Evolutionary conservation across 2,888 invertebrate species (phyloP), one percentile per base, ranked within the genome.

Genomic region (Gonocerus acuteangulatus): DNA sequence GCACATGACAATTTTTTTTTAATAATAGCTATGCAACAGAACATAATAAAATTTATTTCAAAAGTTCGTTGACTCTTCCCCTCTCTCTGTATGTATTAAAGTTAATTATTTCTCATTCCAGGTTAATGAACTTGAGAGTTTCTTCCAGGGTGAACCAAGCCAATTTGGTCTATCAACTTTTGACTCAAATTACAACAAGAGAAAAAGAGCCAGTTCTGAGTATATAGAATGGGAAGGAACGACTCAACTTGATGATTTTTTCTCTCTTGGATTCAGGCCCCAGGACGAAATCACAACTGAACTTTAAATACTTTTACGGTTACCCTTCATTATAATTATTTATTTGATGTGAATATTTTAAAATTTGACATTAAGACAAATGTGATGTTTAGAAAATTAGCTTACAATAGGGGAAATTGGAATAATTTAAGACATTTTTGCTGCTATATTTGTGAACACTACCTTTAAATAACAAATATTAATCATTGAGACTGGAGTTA

Each of bases 271-370:
- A 62, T 87, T 88, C 74, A 80, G 90, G 70, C 90, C 90, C 51
- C 90, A 90, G 76, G 90, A 90, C 75, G 89, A 90, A 77, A 86
- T 89, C 69, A 89, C 89, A 71, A 89, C 89, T 70, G 89, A 89
- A 42, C 64, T 66, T 16, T 66, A 64, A 59, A 16, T 54, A 22
- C 13, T 39, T n/a, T 39, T 39, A 39, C 22, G 22, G 54, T 54
- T 54, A 54, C 54, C 54, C 42, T 16, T 34, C 36, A 21, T 36
- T 36, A 21, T 36, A 18, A 18, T 51, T 34, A 51, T 21, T 54
- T 54, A 54, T 42, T 54, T 54, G 15, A 39, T 13, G 11, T 42
- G 19, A 13, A 39, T 13, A 39, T 18, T 34, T 13, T 22, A 52
- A 39, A 21, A 39, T 39, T 27, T 27, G 27, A 27, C 9, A 23